phyloP scores from a whole-genome alignment of 2,888 invertebrate species.

The Clitarchus hookeri region DNA sequence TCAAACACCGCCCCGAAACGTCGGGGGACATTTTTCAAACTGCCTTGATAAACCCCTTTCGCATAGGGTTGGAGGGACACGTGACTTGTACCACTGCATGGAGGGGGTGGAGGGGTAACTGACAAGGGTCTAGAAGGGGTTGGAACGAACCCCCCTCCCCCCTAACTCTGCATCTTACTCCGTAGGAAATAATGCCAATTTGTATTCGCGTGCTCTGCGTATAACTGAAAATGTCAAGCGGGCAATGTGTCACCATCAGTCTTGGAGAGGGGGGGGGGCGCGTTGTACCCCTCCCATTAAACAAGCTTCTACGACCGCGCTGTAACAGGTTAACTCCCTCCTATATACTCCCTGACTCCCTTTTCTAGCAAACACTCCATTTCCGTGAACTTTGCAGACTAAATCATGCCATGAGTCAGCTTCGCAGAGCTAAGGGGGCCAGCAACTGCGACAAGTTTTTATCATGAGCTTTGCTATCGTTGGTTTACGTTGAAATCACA shows the following conservation, averaged over 20 bases:
- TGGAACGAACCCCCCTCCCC: no score
- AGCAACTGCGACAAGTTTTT: neutral
- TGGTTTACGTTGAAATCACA: no score
- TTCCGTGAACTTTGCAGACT: neutral
- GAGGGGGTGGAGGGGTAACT: neutral
- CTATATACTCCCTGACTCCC: neutral
- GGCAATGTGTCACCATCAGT: neutral
- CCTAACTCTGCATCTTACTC: neutral
- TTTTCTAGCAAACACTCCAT: neutral
- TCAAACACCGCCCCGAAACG: neutral
- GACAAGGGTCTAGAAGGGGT: no score
- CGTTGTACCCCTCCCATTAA: neutral
- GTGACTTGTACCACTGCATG: neutral
- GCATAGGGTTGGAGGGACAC: neutral
- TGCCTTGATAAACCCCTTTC: neutral
- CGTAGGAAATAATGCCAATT: neutral
- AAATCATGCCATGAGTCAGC: neutral
- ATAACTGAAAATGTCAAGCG: slow-evolving; percentile 1
- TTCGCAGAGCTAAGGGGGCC: neutral
- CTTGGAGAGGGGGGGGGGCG: neutral
- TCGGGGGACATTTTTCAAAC: neutral
- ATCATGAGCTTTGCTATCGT: neutral
- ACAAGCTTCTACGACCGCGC: neutral
- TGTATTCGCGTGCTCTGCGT: neutral
- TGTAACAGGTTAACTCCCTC: neutral